Conservation (phyloP, 1,140 invertebrate genomes). For the Sipha flava region DNA sequence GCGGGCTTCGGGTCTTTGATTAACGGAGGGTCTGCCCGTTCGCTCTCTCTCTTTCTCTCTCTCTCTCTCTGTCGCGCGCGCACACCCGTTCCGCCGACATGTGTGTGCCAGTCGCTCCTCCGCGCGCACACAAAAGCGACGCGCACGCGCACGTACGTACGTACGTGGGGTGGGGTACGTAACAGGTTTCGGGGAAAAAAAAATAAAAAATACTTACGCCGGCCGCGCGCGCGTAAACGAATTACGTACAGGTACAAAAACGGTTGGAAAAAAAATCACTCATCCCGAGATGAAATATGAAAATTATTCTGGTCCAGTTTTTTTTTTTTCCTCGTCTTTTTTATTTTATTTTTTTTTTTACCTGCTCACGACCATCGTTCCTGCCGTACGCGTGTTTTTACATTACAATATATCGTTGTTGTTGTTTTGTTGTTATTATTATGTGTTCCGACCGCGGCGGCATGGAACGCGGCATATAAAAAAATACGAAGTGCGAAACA, state of each 20-base stretch:
- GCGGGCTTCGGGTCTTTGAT: constrained; percentile 25
- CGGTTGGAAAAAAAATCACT: background rate
- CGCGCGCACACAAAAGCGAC: background rate
- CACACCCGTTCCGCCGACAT: too few relatives aligned
- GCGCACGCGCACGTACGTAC: background rate
- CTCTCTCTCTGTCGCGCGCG: background rate
- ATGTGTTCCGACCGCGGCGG: background rate
- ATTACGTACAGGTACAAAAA: background rate
- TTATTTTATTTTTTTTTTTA: background rate
- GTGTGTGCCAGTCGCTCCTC: background rate
- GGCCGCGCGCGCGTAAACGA: background rate
- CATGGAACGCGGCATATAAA: background rate
- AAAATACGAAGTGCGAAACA: background rate
- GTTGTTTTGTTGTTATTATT: too few relatives aligned
- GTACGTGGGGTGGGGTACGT: background rate
- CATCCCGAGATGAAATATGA: background rate
- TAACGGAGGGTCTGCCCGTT: constrained; percentile 11
- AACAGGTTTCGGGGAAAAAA: constrained; percentile 26
- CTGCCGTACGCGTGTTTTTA: too few relatives aligned
- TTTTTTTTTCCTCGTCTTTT: too few relatives aligned
- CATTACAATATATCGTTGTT: too few relatives aligned
- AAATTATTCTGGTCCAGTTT: constrained; percentile 13
- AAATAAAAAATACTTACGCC: background rate
- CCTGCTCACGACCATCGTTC: too few relatives aligned
- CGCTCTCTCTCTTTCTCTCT: background rate